A percentile compares a stretch with the other conserved stretches of the same genome.
Evolutionary conservation across 1,140 invertebrate species (phyloP).

Genomic region (Cydia strobilella): DNA sequence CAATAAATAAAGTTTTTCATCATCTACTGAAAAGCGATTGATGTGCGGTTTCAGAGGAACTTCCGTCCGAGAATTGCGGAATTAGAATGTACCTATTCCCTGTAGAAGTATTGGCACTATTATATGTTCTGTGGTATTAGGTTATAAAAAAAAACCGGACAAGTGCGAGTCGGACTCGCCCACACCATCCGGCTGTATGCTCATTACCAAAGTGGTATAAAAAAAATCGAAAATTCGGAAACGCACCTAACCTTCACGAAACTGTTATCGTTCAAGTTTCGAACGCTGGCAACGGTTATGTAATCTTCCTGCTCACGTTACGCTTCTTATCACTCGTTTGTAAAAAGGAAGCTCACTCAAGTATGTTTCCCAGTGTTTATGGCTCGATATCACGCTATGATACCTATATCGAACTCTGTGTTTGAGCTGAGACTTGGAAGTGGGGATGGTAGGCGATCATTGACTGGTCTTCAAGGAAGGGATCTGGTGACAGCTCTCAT

Average conservation of each 20-base stretch:
- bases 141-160: no score
- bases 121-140: no score
- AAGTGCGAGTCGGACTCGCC: no score
- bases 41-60: no score
- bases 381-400: constrained; percentile 20
- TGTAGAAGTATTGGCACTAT: no score
- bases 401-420: neutral
- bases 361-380: constrained; percentile 30
- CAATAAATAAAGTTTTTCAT: no score
- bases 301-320: neutral
- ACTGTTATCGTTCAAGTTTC: constrained; percentile 19
- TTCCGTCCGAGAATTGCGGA: no score
- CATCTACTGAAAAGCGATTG: no score
- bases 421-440: neutral
- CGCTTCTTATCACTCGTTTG: constrained; percentile 11
- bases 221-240: neutral
- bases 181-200: no score
- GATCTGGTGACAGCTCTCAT: no score
- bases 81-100: no score
- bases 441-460: neutral
- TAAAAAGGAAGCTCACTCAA: neutral
- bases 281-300: neutral
- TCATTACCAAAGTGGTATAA: neutral
- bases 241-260: neutral
- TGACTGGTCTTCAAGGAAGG: no score